Evolutionary conservation across 2,888 invertebrate species (phyloP).

Genomic region (Xylophagus ater): DNA sequence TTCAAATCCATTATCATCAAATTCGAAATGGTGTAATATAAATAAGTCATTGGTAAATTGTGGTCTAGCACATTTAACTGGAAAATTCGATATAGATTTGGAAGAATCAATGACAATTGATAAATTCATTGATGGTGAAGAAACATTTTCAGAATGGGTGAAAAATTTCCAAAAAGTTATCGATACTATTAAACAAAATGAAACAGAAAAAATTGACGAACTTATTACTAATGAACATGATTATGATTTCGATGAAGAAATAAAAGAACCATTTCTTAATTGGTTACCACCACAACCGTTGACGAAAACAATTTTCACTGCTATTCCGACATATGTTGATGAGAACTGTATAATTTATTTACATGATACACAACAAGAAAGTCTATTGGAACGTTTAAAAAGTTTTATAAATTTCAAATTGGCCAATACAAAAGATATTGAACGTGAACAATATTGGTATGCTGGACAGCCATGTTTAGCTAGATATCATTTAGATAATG

Average conservation of each 20-base stretch:
- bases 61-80: constrained; percentile 45
- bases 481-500: constrained; percentile 50
- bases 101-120: not conserved
- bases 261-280: constrained; percentile 23
- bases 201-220: too few species aligned
- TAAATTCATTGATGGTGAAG: constrained; percentile 2
- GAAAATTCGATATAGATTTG: constrained; percentile 25
- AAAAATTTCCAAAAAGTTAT: constrained; percentile 1
- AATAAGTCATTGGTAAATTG: constrained; percentile 53
- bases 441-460: constrained; percentile 43
- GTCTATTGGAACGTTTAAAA: constrained; percentile 42
- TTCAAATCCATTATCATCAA: constrained; percentile 55
- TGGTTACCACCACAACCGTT: constrained; percentile 52
- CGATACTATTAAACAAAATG: constrained; percentile 1
- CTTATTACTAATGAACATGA: not conserved
- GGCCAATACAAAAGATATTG: constrained; percentile 38
- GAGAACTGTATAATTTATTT: constrained; percentile 41
- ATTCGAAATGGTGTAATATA: constrained; percentile 52
- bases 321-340: constrained; percentile 52
- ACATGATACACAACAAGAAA: constrained; percentile 26
- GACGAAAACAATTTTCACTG: constrained; percentile 44
- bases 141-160: constrained; percentile 12
- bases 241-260: constrained; percentile 17
- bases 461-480: constrained; percentile 59
- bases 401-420: constrained; percentile 42